phyloP scores from a whole-genome alignment of 2,797 vertebrate species.

The Euphonia xanthogaster region DNA sequence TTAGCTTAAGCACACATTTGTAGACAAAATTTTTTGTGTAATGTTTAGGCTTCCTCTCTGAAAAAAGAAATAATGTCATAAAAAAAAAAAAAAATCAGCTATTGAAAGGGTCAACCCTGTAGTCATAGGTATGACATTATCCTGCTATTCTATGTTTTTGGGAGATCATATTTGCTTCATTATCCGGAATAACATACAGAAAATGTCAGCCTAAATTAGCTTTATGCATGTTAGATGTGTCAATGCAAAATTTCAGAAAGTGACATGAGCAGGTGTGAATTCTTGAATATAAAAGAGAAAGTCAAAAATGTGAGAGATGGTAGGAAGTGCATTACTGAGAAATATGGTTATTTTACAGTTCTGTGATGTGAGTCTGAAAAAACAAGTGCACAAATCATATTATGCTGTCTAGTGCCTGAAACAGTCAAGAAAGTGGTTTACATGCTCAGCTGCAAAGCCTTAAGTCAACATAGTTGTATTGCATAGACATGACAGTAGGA shows the following conservation, averaged over 20 bases:
- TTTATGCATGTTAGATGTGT: neutral
- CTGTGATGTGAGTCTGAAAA: neutral
- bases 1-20: neutral
- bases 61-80: neutral
- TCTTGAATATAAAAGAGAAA: neutral
- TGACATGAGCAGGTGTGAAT: neutral
- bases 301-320: neutral
- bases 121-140: neutral
- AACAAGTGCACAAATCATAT: neutral
- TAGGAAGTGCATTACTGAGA: neutral
- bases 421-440: neutral
- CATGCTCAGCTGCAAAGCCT: neutral
- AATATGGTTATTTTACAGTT: neutral
- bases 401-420: neutral
- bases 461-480: neutral
- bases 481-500: neutral
- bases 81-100: neutral
- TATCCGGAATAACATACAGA: neutral
- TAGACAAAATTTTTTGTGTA: neutral
- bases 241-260: neutral
- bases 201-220: neutral
- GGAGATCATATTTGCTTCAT: neutral
- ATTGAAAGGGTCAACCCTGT: neutral
- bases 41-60: neutral
- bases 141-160: neutral